Base-by-base conservation (phyloP, 2,113 vertebrate species). In the Orycteropus afer region DNA sequence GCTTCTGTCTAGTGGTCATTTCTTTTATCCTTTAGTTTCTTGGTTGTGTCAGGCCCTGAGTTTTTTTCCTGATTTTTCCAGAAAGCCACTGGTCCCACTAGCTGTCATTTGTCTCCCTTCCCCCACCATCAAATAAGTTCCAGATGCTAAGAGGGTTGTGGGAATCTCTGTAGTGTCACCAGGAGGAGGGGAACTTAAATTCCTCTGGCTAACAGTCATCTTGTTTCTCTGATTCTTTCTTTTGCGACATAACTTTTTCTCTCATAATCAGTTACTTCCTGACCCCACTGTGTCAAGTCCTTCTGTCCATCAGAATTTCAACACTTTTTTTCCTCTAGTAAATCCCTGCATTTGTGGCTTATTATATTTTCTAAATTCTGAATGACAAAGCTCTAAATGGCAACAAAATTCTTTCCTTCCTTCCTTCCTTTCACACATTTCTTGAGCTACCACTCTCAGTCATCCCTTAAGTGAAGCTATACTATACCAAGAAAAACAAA, bases 41-140 rank as follows among this genome's bases (percentile, higher is more conserved):
- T 90, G 67, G 45, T 59, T 86, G 25, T 78, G 77, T 88, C 69
- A 55, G 23, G 40, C 42, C 65, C 78, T 85, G 42, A 51, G 27
- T 94, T 67, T 82, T 61, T 71, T 34, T 61, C 73, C 40, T 53
- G 57, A 65, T 90, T 71, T 71, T 95, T 95, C 87, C 81, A 69
- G 93, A 78, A 91, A 96, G 90, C 49, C 71, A 63, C 32, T 25
- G 17, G 59, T 90, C 69, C 79, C 45, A 71, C 65, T 55, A 79
- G 81, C 42, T 94, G 67, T 80, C 86, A 85, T 59, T 74, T 94
- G 14, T 78, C 86, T 86, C 57, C 74, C 49, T 95, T 79, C 61
- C 86, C 69, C 34, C 55, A 86, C 9, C 67, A 49, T 83, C 61
- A 91, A 79, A 67, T 83, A 86, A 76, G 71, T 89, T 93, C 84